A percentile compares a stretch with the other conserved stretches of the same genome.
These are phyloP conservation scores for Drosophila anomalata DNA, from an alignment of 2,888 invertebrate genomes.

Conservation along the genomic window DNA sequence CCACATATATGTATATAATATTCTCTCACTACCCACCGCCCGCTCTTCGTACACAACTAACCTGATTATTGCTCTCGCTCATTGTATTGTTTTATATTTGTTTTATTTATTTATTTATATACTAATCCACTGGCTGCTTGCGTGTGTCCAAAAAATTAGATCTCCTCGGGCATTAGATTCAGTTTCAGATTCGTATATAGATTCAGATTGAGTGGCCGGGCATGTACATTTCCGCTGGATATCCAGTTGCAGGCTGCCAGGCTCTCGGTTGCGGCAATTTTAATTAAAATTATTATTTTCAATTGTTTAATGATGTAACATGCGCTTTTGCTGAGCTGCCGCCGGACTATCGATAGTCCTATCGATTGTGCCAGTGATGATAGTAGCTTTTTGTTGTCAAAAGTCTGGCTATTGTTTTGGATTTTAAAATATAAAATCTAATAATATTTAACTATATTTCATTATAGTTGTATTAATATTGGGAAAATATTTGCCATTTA, in stretches of 20 bases:
- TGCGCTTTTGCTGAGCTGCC: slow-evolving; percentile 7
- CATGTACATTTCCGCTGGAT: slow-evolving; percentile 14
- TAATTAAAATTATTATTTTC: slow-evolving; percentile 17
- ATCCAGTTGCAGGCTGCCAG: slow-evolving; percentile 14
- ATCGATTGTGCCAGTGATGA: background rate
- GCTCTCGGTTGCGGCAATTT: slow-evolving; percentile 16
- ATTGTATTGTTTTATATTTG: slow-evolving; percentile 52
- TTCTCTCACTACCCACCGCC: slow-evolving; percentile 1
- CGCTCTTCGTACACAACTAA: slow-evolving; percentile 60
- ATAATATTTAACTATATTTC: too few species aligned
- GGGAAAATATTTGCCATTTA: background rate
- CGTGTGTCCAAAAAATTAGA: background rate
- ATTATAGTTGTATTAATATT: too few species aligned
- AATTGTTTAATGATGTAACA: slow-evolving; percentile 36
- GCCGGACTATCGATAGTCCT: slow-evolving; percentile 2
- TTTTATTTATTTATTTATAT: slow-evolving; percentile 57
- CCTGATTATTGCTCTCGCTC: slow-evolving; percentile 75
- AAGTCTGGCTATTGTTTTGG: background rate
- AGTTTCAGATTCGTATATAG: background rate
- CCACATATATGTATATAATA: background rate
- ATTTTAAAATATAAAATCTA: background rate
- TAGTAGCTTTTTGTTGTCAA: background rate
- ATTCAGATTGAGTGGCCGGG: slow-evolving; percentile 5
- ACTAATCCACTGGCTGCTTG: background rate
- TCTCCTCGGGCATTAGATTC: background rate